Conservation (phyloP, 2,888 invertebrate species). For the Rhamphomyia laevipes region DNA sequence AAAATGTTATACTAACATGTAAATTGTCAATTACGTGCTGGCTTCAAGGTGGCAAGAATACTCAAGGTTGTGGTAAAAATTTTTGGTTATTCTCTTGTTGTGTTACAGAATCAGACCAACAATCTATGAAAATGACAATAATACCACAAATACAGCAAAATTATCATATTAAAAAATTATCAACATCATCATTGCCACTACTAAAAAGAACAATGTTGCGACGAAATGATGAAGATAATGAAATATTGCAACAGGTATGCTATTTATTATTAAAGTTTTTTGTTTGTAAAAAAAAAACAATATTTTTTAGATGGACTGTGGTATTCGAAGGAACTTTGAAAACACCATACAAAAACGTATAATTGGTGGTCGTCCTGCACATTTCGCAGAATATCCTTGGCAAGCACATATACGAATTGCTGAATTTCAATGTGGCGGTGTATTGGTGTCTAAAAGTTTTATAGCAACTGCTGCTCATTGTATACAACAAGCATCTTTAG, state of each 20-base stretch:
- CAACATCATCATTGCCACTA: conserved; percentile 23
- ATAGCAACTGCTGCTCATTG: conserved; percentile 78
- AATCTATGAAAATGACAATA: conserved; percentile 4
- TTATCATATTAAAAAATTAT: conserved; percentile 2
- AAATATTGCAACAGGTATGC: conserved; percentile 23
- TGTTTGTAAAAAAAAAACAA: not conserved
- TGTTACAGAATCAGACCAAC: conserved; percentile 26
- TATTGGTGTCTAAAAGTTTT: conserved; percentile 59
- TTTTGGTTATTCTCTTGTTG: conserved; percentile 65
- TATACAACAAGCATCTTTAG: conserved; percentile 59
- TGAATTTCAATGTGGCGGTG: conserved; percentile 74
- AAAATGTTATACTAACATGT: conserved; percentile 49
- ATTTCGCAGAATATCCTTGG: conserved; percentile 68
- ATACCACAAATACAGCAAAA: not conserved
- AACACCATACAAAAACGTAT: conserved; percentile 58
- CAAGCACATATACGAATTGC: conserved; percentile 74
- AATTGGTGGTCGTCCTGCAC: conserved; percentile 68
- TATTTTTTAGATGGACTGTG: conserved; percentile 46
- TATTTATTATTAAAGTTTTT: not conserved
- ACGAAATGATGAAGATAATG: conserved; percentile 31
- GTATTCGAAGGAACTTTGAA: conserved; percentile 45
- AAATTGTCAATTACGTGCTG: conserved; percentile 62
- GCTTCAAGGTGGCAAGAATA: conserved; percentile 57
- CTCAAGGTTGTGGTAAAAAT: conserved; percentile 53
- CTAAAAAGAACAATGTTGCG: conserved; percentile 33